Percentiles rank a stretch among this genome's conserved stretches.
Conservation (phyloP, 2,113 vertebrate species). For the Ammospiza caudacuta region DNA sequence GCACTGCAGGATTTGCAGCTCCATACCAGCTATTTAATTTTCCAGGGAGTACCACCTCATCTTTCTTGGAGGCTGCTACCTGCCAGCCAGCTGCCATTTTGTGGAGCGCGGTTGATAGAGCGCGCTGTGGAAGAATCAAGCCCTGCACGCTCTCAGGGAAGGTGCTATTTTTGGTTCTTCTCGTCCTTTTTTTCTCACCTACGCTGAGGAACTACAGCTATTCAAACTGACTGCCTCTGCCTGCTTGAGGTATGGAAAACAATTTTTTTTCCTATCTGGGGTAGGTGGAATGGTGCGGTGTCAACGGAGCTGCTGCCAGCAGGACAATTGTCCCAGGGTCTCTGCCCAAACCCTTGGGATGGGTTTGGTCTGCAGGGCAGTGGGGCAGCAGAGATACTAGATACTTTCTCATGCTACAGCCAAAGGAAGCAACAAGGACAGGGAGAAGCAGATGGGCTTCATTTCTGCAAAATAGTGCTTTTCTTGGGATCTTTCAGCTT, state of each 20-base stretch:
- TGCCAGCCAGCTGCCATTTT: slow-evolving; percentile 49
- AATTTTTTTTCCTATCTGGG: background rate
- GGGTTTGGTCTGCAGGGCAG: rapidly evolving
- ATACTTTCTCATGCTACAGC: background rate
- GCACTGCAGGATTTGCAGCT: background rate
- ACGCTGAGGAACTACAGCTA: background rate
- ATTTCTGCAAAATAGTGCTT: background rate
- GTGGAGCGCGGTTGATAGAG: background rate
- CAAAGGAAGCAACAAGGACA: background rate
- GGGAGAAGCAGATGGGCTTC: background rate
- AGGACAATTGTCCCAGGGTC: rapidly evolving
- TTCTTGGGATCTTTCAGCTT: background rate
- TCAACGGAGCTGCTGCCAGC: background rate
- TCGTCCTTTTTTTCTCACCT: slow-evolving; percentile 23
- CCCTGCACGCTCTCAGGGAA: background rate
- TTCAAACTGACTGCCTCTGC: background rate
- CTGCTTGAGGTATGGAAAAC: background rate
- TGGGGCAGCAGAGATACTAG: background rate
- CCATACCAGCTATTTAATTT: slow-evolving; percentile 20
- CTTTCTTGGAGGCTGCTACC: slow-evolving; percentile 9
- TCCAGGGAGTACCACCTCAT: background rate
- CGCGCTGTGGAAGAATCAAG: background rate
- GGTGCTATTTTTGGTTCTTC: slow-evolving; percentile 25
- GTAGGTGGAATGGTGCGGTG: background rate
- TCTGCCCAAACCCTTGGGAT: background rate